phyloP scores from a whole-genome alignment of 2,113 vertebrate species.

The Brachionichthys hirsutus region DNA sequence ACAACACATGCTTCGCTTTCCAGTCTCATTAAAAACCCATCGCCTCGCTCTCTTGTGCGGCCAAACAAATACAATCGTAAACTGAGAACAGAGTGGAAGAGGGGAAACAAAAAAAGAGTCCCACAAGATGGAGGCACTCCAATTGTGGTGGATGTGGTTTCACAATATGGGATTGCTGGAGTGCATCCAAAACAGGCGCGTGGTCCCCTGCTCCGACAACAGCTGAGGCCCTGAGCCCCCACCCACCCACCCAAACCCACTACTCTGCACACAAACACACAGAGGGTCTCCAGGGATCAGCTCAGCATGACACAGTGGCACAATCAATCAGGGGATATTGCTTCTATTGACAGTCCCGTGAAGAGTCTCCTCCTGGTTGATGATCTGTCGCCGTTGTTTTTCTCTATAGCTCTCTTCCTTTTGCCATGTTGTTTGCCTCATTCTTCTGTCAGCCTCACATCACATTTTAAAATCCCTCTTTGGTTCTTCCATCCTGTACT shows the following conservation, averaged over 20 bases:
- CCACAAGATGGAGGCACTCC: constrained; percentile 47
- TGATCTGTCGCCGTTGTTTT: constrained; percentile 47
- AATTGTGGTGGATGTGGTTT: constrained; percentile 52
- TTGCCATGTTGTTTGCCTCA: not conserved
- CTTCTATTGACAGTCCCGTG: constrained; percentile 72
- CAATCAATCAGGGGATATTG: constrained; percentile 79
- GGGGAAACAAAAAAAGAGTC: constrained; percentile 11
- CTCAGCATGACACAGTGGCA: constrained; percentile 62
- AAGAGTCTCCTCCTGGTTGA: constrained; percentile 63
- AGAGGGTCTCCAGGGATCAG: constrained; percentile 52
- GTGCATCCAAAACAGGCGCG: constrained; percentile 58
- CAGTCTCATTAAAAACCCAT: constrained; percentile 67
- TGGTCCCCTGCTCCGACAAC: constrained; percentile 51
- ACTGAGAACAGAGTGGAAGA: constrained; percentile 46
- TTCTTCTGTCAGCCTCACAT: constrained; percentile 12
- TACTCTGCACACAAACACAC: constrained; percentile 13
- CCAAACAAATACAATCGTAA: constrained; percentile 63
- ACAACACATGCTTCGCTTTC: constrained; percentile 58
- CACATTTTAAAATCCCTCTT: constrained; percentile 39
- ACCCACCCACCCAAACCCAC: constrained; percentile 9
- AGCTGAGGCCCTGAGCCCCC: constrained; percentile 55
- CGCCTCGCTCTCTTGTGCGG: constrained; percentile 27
- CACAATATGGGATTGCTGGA: constrained; percentile 63
- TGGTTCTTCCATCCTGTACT: constrained; percentile 21
- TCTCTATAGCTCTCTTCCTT: constrained; percentile 1